Conservation (phyloP, 2,797 vertebrate genomes). For the Mormyrus proboscirostris region DNA sequence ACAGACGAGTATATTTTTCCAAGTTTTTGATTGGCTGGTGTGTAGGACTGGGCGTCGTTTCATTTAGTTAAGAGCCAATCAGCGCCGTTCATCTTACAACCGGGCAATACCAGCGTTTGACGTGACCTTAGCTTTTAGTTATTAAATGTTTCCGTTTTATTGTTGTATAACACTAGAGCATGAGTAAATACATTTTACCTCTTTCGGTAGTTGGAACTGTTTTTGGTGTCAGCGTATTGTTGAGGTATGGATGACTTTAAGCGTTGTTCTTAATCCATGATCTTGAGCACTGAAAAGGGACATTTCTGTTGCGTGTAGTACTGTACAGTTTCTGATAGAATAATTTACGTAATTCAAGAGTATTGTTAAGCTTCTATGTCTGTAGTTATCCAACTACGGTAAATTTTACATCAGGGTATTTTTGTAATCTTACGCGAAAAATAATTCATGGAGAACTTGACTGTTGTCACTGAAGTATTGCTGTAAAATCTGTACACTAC, state of each 20-base stretch:
- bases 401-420: neutral
- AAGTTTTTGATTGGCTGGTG: neutral
- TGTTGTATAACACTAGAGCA: constrained; percentile 23
- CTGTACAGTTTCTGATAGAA: neutral
- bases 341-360: neutral
- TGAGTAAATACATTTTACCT: constrained; percentile 63
- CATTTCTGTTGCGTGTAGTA: neutral
- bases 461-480: neutral
- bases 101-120: neutral
- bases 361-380: neutral
- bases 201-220: constrained; percentile 58
- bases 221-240: constrained; percentile 55
- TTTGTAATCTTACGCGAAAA: neutral
- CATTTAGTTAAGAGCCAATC: neutral
- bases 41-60: neutral
- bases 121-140: neutral
- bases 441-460: neutral
- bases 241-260: constrained; percentile 50
- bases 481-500: neutral
- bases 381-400: neutral
- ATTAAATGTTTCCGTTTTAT: neutral
- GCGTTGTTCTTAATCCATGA: neutral
- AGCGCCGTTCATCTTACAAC: constrained; percentile 27
- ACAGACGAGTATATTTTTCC: neutral
- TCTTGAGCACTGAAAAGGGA: neutral